Conservation (phyloP, 1,140 invertebrate species). For the Leucophenga varia region DNA sequence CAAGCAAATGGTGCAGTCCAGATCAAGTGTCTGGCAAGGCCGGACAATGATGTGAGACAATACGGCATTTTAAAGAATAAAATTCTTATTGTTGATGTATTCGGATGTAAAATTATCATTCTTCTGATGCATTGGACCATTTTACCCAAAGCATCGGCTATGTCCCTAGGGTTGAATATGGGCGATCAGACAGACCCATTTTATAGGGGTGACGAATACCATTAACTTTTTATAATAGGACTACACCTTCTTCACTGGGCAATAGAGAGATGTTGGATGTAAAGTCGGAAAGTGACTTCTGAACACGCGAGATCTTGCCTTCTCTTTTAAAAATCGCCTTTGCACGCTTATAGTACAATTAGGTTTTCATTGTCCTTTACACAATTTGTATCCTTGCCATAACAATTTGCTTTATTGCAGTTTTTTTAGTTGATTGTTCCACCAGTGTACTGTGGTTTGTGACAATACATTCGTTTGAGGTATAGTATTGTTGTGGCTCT, state of each 20-base stretch:
- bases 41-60: not conserved
- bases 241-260: not conserved
- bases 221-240: not conserved
- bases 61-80: too few species aligned
- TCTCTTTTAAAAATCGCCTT: not conserved
- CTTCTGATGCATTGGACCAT: not conserved
- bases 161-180: not conserved
- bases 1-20: not conserved
- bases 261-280: not conserved
- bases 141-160: not conserved
- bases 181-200: not conserved
- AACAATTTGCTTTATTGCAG: not conserved
- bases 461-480: not conserved
- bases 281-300: not conserved
- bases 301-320: not conserved
- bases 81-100: not conserved
- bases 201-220: not conserved
- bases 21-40: not conserved
- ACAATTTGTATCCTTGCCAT: not conserved
- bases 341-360: not conserved
- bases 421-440: not conserved
- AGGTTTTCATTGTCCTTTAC: not conserved
- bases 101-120: not conserved
- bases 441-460: not conserved
- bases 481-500: not conserved